Base-by-base conservation (phyloP, 2,888 invertebrate species). In the Oscheius onirici region DNA sequence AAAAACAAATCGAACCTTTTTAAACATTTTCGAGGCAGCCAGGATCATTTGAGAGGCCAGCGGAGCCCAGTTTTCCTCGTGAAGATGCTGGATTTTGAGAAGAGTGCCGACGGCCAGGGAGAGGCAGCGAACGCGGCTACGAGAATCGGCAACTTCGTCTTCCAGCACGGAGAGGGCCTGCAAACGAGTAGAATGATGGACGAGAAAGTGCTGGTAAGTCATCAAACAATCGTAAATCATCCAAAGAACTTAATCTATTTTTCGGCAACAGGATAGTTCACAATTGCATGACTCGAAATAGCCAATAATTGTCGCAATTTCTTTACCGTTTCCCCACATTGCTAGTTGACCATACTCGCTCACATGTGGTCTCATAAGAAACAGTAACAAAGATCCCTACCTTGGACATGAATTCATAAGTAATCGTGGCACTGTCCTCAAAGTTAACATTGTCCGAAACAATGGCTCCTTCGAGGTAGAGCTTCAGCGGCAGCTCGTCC, bases 51-150 rank as follows among this genome's bases (percentile, higher is more conserved):
- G 95, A 1, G 95, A 96, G 46, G 96, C 91, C 85, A 99, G 91
- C 0, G 99, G 97, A 84, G 96, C 95, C 0, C 95, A 95, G 88
- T 96, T 97, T 88, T 99, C 99, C 76, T 95, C 95, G 80, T 77
- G 75, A 17, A 85, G 46, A 20, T 77, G 65, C 0, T 65, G 40
- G 20, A 71, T 73, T 54, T 74, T 66, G 3, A 76, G 65, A 6
- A 79, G 70, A 40, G 79, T 72, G 28, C 76, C 78, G 8, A 79
- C 74, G 6, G 75, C 73, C 28, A 82, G 68, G 11, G 76, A 71
- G 26, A 82, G 75, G 46, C 78, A 77, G 22, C 78, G 65, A 10
- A 82, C 70, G 49, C 80, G 76, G 61, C 75, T 75, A 3, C 80
- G 71, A 1, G 80, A 80, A 58, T 82, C 82, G 3, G 71, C 76